Percentiles rank a stretch among this genome's conserved stretches.
Conservation (phyloP, 2,888 invertebrate genomes). For the Drosophila falleni region DNA sequence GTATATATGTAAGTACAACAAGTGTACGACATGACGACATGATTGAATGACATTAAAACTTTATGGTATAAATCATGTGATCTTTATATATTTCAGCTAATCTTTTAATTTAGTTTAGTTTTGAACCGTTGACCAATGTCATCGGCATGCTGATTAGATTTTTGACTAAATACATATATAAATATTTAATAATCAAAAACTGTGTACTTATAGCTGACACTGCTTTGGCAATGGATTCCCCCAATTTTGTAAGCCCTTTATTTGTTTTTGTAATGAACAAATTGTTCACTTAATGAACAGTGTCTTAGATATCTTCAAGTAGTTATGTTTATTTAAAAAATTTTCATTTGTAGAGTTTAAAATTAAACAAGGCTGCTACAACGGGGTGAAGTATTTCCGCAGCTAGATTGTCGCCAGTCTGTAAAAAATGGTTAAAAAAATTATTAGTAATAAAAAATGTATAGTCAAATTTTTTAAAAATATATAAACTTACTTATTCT, state of each 20-base stretch:
- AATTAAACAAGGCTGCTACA: neutral
- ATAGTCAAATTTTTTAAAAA: neutral
- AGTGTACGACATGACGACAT: neutral
- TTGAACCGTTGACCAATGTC: neutral
- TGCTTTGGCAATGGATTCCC: neutral
- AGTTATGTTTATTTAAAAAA: neutral
- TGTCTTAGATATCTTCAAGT: neutral
- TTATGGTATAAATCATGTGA: too few species aligned
- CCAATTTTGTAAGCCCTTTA: neutral
- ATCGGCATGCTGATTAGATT: neutral
- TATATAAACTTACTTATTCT: constrained; percentile 18
- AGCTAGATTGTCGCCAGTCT: constrained; percentile 31
- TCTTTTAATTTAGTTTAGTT: neutral
- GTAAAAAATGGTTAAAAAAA: neutral
- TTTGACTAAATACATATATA: too few species aligned
- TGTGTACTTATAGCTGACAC: neutral
- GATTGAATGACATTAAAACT: too few species aligned
- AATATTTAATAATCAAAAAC: neutral
- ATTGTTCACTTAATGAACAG: neutral
- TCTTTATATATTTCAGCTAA: neutral
- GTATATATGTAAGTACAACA: neutral
- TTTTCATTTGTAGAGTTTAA: neutral
- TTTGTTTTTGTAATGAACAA: neutral
- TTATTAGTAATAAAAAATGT: neutral
- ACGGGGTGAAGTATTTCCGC: neutral